Base-by-base conservation (phyloP, 2,113 vertebrate genomes). In the Butorides virescens region DNA sequence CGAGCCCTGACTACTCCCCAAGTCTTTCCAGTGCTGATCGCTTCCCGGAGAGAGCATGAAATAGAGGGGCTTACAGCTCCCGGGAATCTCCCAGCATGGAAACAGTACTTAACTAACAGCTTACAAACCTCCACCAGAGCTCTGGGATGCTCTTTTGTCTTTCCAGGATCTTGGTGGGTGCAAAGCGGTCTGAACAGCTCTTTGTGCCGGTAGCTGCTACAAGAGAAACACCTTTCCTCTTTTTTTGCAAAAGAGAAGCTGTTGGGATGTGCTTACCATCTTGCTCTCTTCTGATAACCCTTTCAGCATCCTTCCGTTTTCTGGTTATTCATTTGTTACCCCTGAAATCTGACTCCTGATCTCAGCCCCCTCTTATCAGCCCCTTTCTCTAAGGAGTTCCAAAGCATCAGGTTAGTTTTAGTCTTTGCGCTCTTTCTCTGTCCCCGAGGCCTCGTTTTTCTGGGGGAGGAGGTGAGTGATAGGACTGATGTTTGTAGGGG, bases 271-370 rank as follows among this genome's bases (percentile, higher is more conserved):
- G 95, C 84, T 92, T 42, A 47, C 58, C 89, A 95, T 63, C 96
- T 92, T 11, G 0, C 74, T 79, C n/a, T 75, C 80, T 89, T 78
- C 93, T 79, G 89, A 95, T 94, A 90, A 85, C 77, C 92, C 80
- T 95, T 85, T 95, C 8, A 3, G 92, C 82, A 88, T 95, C 93
- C 81, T 96, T 96, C 92, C 63, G 26, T 92, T 95, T 91, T 91
- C 86, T 96, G 78, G 92, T 95, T 95, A 88, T 82, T 92, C 91
- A 82, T 84, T 87, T 92, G 91, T 96, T 73, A 86, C 80, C 81
- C 86, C 92, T 95, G 97, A 95, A 96, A 97, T 86, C 92, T 90
- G 91, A 97, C 55, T 70, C 95, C 94, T 27, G 32, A 93, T 95
- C 95, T 97, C 70, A 88, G 92, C 37, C 59, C 30, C 72, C 77